These are phyloP conservation scores for Ctenicera cuprea DNA, from an alignment of 2,888 invertebrate genomes.

Conservation along the genomic window DNA sequence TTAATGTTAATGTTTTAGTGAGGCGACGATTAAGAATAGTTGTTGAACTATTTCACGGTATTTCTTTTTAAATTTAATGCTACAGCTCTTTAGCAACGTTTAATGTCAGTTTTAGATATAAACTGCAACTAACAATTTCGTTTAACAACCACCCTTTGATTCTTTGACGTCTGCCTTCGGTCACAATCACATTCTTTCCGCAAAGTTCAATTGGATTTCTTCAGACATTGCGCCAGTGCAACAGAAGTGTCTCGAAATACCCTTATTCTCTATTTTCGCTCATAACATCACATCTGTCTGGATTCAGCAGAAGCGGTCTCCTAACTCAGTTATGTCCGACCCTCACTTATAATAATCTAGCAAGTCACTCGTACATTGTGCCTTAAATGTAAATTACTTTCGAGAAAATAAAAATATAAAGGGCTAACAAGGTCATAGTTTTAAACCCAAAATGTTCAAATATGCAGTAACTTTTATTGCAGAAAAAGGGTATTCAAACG, in stretches of 20 bases:
- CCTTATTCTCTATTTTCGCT: constrained; percentile 39
- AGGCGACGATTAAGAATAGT: too few relatives aligned
- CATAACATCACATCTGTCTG: constrained; percentile 52
- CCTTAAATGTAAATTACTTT: constrained; percentile 18
- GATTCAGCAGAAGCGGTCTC: constrained; percentile 49
- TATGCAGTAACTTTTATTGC: background rate
- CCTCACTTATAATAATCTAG: constrained; percentile 47
- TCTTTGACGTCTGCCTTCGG: background rate
- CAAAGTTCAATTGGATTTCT: constrained; percentile 6
- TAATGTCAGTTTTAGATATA: too few relatives aligned
- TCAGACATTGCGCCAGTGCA: background rate
- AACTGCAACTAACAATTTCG: too few relatives aligned
- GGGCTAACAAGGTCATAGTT: background rate
- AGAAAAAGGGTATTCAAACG: background rate
- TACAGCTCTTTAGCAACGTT: too few relatives aligned
- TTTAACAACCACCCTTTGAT: too few relatives aligned
- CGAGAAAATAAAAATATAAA: constrained; percentile 2
- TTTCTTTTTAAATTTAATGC: too few relatives aligned
- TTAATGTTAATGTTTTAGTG: too few relatives aligned
- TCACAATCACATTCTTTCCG: constrained; percentile 8
- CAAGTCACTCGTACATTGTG: constrained; percentile 9
- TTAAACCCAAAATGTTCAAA: background rate
- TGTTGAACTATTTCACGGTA: too few relatives aligned
- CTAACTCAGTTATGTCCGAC: constrained; percentile 50
- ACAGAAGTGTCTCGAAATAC: constrained; percentile 4